Percentiles rank a stretch among this genome's conserved stretches.
phyloP scores from a whole-genome alignment of 2,888 invertebrate genomes.

The Protodeltote pygarga region DNA sequence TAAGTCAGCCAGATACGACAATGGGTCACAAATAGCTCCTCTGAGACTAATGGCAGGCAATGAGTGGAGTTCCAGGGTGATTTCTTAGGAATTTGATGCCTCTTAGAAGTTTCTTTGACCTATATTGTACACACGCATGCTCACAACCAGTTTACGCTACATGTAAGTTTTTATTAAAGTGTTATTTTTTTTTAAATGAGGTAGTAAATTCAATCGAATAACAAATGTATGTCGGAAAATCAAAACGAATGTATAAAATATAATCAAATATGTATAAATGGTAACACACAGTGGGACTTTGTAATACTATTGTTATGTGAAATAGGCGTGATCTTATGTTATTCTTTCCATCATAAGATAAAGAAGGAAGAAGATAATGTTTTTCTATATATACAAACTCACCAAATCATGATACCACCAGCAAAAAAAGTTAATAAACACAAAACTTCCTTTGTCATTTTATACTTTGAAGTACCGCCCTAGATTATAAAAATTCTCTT shows the following conservation, averaged over 20 bases:
- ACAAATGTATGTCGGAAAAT: too few relatives aligned
- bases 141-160: too few relatives aligned
- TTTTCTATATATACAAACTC: not conserved
- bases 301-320: too few relatives aligned
- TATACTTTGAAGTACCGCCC: constrained; percentile 14
- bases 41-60: not conserved
- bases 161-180: too few relatives aligned
- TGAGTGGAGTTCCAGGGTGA: not conserved
- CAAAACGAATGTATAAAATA: too few relatives aligned
- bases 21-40: not conserved
- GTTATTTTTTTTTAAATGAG: too few relatives aligned
- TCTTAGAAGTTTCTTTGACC: not conserved
- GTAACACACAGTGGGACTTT: too few relatives aligned
- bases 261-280: too few relatives aligned
- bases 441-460: constrained; percentile 24
- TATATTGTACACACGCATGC: too few relatives aligned
- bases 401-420: not conserved
- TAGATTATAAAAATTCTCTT: constrained; percentile 29
- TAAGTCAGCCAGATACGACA: not conserved
- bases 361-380: not conserved
- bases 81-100: not conserved
- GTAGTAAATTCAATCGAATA: too few relatives aligned
- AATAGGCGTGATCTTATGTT: too few relatives aligned
- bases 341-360: constrained; percentile 4
- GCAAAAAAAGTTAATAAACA: constrained; percentile 20